These are phyloP conservation scores for Peromyscus californicus DNA, from an alignment of 2,113 vertebrate species.

Conservation along the genomic window DNA sequence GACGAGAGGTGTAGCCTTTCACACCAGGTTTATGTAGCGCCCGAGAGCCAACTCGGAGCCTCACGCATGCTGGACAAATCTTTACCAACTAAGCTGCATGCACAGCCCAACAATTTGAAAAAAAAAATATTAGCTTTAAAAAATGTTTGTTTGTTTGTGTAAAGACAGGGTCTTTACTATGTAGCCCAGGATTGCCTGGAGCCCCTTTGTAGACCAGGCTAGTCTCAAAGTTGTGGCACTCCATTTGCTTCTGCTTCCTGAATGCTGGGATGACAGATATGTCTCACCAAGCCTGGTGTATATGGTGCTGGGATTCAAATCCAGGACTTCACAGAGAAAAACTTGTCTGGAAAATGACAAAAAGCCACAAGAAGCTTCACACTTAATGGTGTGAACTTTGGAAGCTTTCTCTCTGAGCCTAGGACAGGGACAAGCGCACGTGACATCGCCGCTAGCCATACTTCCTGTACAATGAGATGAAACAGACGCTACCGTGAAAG, in stretches of 20 bases:
- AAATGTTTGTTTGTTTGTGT: neutral
- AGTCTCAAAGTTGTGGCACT: neutral
- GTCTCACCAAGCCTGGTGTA: neutral
- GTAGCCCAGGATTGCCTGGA: neutral
- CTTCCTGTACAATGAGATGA: neutral
- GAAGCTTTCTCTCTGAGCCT: neutral
- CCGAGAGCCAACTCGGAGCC: neutral
- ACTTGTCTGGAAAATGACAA: neutral
- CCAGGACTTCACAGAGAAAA: neutral
- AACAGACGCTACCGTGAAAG: neutral
- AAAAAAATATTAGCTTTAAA: neutral
- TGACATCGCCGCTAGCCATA: neutral
- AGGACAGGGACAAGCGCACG: neutral
- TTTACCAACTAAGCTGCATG: neutral
- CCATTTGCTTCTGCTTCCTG: neutral
- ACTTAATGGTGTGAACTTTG: neutral
- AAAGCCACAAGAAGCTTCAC: neutral
- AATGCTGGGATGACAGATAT: neutral
- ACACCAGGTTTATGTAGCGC: too few relatives aligned
- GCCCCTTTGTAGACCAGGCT: neutral
- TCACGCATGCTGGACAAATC: too few relatives aligned
- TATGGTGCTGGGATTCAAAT: neutral
- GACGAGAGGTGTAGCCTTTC: neutral
- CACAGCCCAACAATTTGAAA: neutral
- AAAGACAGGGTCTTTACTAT: neutral